These are phyloP conservation scores for Luffia ferchaultella DNA, from an alignment of 2,888 invertebrate species.

Conservation along the genomic window DNA sequence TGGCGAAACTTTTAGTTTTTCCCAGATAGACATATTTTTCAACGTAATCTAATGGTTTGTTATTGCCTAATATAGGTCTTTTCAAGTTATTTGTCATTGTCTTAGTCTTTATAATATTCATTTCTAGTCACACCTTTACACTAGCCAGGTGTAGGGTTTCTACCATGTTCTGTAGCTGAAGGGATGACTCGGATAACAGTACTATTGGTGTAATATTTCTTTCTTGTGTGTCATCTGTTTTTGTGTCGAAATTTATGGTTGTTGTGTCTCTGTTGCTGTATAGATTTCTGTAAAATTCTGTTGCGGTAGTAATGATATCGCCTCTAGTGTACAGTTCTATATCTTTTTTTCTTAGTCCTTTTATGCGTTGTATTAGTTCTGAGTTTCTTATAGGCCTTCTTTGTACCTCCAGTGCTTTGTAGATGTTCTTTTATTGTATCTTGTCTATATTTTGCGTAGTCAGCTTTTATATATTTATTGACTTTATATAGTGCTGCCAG, in stretches of 20 bases:
- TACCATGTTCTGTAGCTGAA: background rate
- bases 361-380: background rate
- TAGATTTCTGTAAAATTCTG: background rate
- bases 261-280: background rate
- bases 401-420: background rate
- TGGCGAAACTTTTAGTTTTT: background rate
- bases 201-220: background rate
- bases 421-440: background rate
- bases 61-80: background rate
- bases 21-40: background rate
- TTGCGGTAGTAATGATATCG: background rate
- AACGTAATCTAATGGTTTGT: background rate
- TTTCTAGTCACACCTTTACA: background rate
- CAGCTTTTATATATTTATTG: background rate
- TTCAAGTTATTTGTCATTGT: background rate
- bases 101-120: background rate
- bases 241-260: background rate
- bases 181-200: background rate
- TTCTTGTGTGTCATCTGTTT: background rate
- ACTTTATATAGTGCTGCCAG: background rate
- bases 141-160: background rate
- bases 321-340: background rate
- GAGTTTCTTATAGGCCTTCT: background rate
- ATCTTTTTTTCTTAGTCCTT: background rate
- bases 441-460: background rate